Conservation (phyloP, 2,888 invertebrate genomes). For the Celastrina argiolus region DNA sequence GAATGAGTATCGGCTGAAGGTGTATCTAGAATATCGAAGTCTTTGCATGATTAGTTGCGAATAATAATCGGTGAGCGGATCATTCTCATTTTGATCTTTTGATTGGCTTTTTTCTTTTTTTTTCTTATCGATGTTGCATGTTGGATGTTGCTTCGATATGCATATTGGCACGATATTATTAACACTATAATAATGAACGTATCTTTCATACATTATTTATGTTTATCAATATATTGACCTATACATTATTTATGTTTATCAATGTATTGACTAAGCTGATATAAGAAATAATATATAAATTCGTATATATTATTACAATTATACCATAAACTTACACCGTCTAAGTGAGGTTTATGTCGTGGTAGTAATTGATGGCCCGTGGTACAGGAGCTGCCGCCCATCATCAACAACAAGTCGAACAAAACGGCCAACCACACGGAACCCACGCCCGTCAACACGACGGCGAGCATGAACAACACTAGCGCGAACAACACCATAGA, state of each 20-base stretch:
- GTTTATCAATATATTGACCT: neutral
- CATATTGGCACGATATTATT: constrained; percentile 62
- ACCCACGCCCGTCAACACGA: constrained; percentile 40
- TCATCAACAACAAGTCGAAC: constrained; percentile 61
- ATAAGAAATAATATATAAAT: neutral
- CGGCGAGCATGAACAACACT: constrained; percentile 46
- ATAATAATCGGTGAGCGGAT: constrained; percentile 47
- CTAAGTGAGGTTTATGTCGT: constrained; percentile 12
- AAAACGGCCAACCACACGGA: constrained; percentile 50
- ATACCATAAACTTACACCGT: constrained; percentile 1
- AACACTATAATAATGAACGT: constrained; percentile 26
- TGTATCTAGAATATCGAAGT: constrained; percentile 25
- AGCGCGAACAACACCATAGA: constrained; percentile 64
- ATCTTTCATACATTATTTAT: neutral
- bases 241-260: neutral
- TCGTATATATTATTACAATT: neutral
- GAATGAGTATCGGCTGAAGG: constrained; percentile 49
- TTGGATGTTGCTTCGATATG: constrained; percentile 65
- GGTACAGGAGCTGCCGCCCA: constrained; percentile 67
- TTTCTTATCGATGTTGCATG: constrained; percentile 67
- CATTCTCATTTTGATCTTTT: constrained; percentile 72
- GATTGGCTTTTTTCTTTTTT: constrained; percentile 46
- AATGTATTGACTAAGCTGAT: constrained; percentile 4
- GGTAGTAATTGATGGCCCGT: constrained; percentile 27
- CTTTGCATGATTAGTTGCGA: constrained; percentile 37